Evolutionary conservation across 2,888 invertebrate species (phyloP), one percentile per base, ranked within the genome.

Genomic region (Ligdia adustata): DNA sequence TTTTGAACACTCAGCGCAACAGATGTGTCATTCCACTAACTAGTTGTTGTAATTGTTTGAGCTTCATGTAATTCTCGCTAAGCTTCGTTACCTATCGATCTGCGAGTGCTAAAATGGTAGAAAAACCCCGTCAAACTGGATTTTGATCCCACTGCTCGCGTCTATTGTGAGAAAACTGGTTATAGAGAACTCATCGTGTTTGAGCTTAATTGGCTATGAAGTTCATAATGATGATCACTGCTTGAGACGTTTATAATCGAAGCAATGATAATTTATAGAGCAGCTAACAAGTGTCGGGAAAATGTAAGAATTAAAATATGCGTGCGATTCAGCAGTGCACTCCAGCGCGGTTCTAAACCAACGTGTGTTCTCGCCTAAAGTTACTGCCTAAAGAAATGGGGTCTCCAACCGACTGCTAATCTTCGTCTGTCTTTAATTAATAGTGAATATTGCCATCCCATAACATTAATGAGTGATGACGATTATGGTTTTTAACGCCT

Each of bases 131-230:
- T 28, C 37, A 15, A 37, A 32, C 41, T 48, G 37, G 37, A 32
- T 26, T 14, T 32, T 9, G 26, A 11, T 24, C 18, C 12, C 38
- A 35, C 16, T 31, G 38, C 14, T 27, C 34, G 15, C 9, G 15
- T 31, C 41, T 22, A 48, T 48, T 42, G 48, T 48, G 27, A 38
- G 35, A 38, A 42, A 38, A 42, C 42, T 20, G 42, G 42, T 42
- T 38, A 27, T 38, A n/a, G 15, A 22, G 16, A 15, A 27, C 31
- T 27, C 16, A 9, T n/a, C 5, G 15, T 39, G 12, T 20, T 29
- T 12, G n/a, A 27, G 27, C 22, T 7, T 46, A 46, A 28, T 46
- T 46, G 34, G 33, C 26, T 15, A 38, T 7, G 18, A 6, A 29
- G 22, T 35, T 9, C 26, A 18, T 22, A 22, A 22, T 22, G n/a